phyloP scores from a whole-genome alignment of 2,797 vertebrate genomes.

The Eptatretus atami region DNA sequence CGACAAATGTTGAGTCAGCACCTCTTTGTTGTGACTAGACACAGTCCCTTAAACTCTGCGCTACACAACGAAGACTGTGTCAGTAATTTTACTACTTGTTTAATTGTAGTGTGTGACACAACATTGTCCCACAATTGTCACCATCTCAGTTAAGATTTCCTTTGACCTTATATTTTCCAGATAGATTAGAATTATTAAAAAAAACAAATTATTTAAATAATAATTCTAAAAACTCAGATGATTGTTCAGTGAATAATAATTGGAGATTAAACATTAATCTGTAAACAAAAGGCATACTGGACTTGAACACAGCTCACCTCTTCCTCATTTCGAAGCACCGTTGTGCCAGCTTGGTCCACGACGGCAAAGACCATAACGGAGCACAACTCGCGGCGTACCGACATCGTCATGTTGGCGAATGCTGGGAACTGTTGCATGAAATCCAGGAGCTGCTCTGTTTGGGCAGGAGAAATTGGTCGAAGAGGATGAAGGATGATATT shows the following conservation, averaged over 20 bases:
- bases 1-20: no score
- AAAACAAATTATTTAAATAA: no score
- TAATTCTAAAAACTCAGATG: no score
- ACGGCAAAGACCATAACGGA: constrained; percentile 97
- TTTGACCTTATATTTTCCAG: background rate
- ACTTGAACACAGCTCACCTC: constrained; percentile 27
- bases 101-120: no score
- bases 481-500: no score
- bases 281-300: background rate
- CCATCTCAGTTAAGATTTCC: background rate
- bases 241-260: no score
- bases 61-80: no score
- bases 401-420: constrained; percentile 99
- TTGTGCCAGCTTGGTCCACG: constrained; percentile 77
- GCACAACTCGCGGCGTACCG: constrained; percentile 78
- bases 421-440: constrained; percentile 98
- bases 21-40: no score
- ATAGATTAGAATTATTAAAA: no score
- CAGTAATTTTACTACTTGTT: no score
- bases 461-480: constrained; percentile 8
- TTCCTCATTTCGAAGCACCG: constrained; percentile 79
- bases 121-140: background rate
- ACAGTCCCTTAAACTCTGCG: no score
- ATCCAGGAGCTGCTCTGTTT: constrained; percentile 84
- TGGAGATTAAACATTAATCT: no score